Conservation (phyloP, 1,140 invertebrate species). For the Armadillidium nasatum region DNA sequence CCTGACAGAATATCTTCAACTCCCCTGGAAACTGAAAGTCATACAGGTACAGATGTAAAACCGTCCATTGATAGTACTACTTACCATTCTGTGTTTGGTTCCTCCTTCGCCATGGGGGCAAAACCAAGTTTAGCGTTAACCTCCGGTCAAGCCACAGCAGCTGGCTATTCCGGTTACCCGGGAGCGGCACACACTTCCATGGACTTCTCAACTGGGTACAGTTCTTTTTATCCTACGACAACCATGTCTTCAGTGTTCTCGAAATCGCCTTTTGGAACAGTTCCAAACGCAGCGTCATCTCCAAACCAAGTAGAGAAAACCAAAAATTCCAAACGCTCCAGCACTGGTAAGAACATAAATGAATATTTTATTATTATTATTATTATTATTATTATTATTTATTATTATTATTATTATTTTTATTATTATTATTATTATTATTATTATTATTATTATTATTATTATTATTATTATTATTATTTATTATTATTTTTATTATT, state of each 20-base stretch:
- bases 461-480: too few relatives aligned
- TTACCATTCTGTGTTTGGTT: slow-evolving; percentile 4
- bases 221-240: slow-evolving; percentile 50
- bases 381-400: too few relatives aligned
- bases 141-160: neutral
- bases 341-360: slow-evolving; percentile 52
- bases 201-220: slow-evolving; percentile 46
- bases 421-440: too few relatives aligned
- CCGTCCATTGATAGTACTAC: neutral
- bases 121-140: neutral
- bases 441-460: too few relatives aligned
- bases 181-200: slow-evolving; percentile 47
- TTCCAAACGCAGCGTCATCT: slow-evolving; percentile 27
- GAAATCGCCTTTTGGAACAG: slow-evolving; percentile 46
- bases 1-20: neutral
- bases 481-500: too few relatives aligned
- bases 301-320: slow-evolving; percentile 45
- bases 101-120: neutral
- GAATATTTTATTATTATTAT: neutral
- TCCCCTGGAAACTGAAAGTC: neutral
- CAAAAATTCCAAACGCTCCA: slow-evolving; percentile 53
- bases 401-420: too few relatives aligned
- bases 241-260: slow-evolving; percentile 50
- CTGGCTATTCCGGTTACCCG: slow-evolving; percentile 16
- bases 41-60: neutral